Evolutionary conservation across 2,113 vertebrate species (phyloP).

Genomic region (Ramphastos sulfuratus): DNA sequence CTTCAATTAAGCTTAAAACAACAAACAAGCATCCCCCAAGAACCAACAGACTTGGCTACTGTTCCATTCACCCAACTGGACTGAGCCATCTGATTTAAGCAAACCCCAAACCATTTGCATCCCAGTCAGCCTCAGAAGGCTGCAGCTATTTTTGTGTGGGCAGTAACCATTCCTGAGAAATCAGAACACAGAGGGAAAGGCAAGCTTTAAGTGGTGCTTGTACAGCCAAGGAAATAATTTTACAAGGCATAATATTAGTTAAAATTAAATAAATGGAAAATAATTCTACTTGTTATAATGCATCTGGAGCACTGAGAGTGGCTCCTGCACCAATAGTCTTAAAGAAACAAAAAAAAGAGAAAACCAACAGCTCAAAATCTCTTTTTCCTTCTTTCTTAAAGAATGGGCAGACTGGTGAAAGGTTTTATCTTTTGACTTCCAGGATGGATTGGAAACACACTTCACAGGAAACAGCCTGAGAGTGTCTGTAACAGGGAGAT

Average conservation of each 20-base stretch:
- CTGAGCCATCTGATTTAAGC: background rate
- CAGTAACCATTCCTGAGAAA: background rate
- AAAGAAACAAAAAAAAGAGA: background rate
- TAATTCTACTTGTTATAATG: background rate
- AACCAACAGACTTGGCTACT: background rate
- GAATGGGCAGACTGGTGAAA: background rate
- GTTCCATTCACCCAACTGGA: background rate
- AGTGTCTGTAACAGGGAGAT: background rate
- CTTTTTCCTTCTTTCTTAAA: background rate
- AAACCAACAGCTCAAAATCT: background rate
- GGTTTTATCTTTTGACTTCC: background rate
- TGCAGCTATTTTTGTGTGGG: background rate
- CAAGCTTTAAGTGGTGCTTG: background rate
- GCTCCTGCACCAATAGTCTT: background rate
- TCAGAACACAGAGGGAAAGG: background rate
- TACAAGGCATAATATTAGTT: background rate
- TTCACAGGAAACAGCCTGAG: background rate
- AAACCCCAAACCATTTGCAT: background rate
- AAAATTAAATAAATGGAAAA: background rate
- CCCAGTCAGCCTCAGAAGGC: background rate
- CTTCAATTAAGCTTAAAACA: conserved; percentile 31
- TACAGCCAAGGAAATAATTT: background rate
- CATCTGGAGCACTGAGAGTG: background rate
- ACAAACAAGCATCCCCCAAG: background rate
- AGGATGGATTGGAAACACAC: background rate